Evolutionary conservation across 2,888 invertebrate genomes (phyloP).

Genomic region (Noctua fimbriata): DNA sequence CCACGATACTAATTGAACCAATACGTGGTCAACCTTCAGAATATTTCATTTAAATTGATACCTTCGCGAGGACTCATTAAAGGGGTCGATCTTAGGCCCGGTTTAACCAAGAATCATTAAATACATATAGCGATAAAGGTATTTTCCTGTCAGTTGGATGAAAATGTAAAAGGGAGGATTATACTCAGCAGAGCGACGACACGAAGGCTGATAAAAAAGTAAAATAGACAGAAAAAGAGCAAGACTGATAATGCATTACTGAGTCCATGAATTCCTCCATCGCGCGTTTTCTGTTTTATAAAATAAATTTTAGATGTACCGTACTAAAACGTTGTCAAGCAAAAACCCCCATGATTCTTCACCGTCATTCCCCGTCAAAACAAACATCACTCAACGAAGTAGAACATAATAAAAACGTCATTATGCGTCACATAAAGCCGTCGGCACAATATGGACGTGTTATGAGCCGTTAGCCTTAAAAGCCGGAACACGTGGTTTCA

Average conservation of each 20-base stretch:
- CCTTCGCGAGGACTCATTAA: too few relatives aligned
- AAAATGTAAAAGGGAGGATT: background rate
- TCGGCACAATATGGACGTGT: slow-evolving; percentile 22
- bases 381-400: slow-evolving; percentile 21
- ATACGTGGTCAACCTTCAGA: too few relatives aligned
- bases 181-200: background rate
- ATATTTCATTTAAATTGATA: too few relatives aligned
- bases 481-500: slow-evolving; percentile 50
- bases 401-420: slow-evolving; percentile 35
- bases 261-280: background rate
- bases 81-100: background rate
- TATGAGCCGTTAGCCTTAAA: slow-evolving; percentile 57
- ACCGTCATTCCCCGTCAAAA: slow-evolving; percentile 25
- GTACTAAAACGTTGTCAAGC: background rate
- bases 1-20: too few relatives aligned
- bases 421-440: slow-evolving; percentile 30
- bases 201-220: background rate
- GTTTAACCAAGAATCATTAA: background rate
- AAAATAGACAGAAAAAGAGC: background rate
- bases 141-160: background rate
- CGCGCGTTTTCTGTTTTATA: background rate
- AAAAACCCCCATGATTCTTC: background rate
- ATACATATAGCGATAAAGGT: background rate
- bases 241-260: background rate
- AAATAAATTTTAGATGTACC: background rate